Percentiles rank a stretch among this genome's conserved stretches.
Conservation (phyloP, 1,140 invertebrate species). For the Zaprionus nigranus region DNA sequence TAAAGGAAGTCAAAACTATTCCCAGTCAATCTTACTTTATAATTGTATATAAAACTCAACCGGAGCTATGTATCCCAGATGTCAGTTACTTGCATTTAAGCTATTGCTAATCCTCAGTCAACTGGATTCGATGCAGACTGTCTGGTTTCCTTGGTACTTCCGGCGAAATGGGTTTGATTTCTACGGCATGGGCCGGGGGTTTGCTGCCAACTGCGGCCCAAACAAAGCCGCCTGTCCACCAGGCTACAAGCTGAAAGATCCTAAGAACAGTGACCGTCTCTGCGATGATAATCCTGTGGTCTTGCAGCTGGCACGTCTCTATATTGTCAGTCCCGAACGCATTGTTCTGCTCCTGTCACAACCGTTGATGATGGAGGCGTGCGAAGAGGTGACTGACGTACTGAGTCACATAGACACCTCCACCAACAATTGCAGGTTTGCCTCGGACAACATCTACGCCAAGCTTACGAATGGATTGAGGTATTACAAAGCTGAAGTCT, state of each 20-base stretch:
- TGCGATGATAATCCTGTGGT: constrained; percentile 79
- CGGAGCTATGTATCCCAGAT: background rate
- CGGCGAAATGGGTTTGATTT: background rate
- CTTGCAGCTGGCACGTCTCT: constrained; percentile 72
- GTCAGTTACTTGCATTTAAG: background rate
- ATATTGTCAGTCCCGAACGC: constrained; percentile 76
- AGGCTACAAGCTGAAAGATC: constrained; percentile 47
- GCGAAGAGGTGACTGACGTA: constrained; percentile 55
- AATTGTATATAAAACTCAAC: background rate
- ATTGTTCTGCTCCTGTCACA: constrained; percentile 69
- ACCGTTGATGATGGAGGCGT: constrained; percentile 50
- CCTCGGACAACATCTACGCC: constrained; percentile 68
- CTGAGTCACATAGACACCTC: constrained; percentile 49
- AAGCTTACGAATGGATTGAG: constrained; percentile 54
- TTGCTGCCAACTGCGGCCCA: background rate
- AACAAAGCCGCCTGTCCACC: constrained; percentile 41
- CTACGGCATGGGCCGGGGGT: background rate
- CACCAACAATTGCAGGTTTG: constrained; percentile 48
- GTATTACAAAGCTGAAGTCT: constrained; percentile 62
- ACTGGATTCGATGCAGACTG: background rate
- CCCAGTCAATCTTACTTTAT: background rate
- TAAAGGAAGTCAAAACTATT: background rate
- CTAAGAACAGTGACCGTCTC: background rate
- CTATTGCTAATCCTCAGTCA: background rate
- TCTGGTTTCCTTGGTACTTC: constrained; percentile 3